Evolutionary conservation across 2,888 invertebrate genomes (phyloP).

Genomic region (Acleris holmiana): DNA sequence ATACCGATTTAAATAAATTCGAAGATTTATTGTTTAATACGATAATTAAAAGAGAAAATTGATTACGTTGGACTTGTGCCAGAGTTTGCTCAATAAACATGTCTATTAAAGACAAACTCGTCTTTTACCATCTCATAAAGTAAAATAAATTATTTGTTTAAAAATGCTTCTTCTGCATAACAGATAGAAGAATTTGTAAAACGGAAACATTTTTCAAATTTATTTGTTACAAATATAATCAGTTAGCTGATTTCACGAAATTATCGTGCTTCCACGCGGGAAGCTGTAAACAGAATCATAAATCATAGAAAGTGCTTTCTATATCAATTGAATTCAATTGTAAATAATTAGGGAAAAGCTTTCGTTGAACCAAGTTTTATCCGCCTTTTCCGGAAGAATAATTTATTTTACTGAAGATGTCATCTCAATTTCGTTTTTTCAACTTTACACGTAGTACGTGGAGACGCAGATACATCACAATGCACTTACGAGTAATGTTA

Average conservation of each 20-base stretch:
- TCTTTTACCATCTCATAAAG: too few species aligned
- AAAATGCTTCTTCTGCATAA: too few species aligned
- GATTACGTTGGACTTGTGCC: conserved; percentile 11
- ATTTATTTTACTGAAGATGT: not conserved
- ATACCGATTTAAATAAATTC: conserved; percentile 34
- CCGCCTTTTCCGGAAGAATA: not conserved
- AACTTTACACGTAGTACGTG: too few species aligned
- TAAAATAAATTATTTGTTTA: too few species aligned
- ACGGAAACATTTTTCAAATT: too few species aligned
- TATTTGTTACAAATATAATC: not conserved
- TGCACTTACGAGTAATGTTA: too few species aligned
- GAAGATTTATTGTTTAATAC: not conserved
- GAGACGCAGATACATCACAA: too few species aligned
- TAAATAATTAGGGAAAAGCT: conserved; percentile 20
- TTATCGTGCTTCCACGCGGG: not conserved
- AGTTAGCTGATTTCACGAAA: not conserved
- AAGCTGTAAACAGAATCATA: conserved; percentile 5
- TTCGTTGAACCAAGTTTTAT: conserved; percentile 5
- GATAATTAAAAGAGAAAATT: not conserved
- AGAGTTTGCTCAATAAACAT: not conserved
- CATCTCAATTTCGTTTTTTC: not conserved
- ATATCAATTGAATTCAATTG: conserved; percentile 21
- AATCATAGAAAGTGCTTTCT: conserved; percentile 18
- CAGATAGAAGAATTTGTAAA: too few species aligned
- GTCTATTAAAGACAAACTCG: too few species aligned